phyloP scores from a whole-genome alignment of 2,888 invertebrate species.

The Acrobasis consociella region DNA sequence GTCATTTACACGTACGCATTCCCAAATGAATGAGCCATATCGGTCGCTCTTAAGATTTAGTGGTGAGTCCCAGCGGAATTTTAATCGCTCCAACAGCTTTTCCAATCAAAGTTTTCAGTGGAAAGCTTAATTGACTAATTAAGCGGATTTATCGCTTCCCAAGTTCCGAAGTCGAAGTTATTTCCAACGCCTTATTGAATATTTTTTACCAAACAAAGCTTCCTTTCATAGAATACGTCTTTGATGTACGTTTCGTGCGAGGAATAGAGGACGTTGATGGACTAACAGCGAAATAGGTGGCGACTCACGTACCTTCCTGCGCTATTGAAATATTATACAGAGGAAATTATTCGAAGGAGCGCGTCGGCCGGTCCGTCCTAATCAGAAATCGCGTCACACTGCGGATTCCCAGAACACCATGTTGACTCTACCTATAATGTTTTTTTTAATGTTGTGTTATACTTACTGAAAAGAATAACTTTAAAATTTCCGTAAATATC shows the following conservation, averaged over 20 bases:
- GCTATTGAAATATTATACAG: constrained; percentile 54
- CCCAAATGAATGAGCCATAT: constrained; percentile 33
- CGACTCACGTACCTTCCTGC: constrained; percentile 40
- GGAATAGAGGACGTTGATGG: constrained; percentile 25
- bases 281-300: constrained; percentile 18
- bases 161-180: constrained; percentile 58
- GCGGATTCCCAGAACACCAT: constrained; percentile 56
- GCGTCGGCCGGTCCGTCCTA: constrained; percentile 59
- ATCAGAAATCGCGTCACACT: constrained; percentile 67
- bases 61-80: constrained; percentile 44
- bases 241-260: constrained; percentile 58
- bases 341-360: constrained; percentile 51
- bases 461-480: too few relatives aligned
- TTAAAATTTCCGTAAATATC: too few relatives aligned
- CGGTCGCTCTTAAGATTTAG: constrained; percentile 34
- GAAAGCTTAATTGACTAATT: constrained; percentile 74
- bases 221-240: constrained; percentile 50
- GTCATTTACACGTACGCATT: constrained; percentile 42
- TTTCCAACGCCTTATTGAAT: constrained; percentile 56
- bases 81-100: constrained; percentile 52
- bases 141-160: constrained; percentile 76
- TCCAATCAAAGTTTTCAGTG: constrained; percentile 69
- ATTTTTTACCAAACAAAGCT: constrained; percentile 51
- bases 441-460: background rate
- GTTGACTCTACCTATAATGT: background rate